These are phyloP conservation scores for Diadophis punctatus DNA, from an alignment of 2,113 vertebrate species.

Conservation along the genomic window DNA sequence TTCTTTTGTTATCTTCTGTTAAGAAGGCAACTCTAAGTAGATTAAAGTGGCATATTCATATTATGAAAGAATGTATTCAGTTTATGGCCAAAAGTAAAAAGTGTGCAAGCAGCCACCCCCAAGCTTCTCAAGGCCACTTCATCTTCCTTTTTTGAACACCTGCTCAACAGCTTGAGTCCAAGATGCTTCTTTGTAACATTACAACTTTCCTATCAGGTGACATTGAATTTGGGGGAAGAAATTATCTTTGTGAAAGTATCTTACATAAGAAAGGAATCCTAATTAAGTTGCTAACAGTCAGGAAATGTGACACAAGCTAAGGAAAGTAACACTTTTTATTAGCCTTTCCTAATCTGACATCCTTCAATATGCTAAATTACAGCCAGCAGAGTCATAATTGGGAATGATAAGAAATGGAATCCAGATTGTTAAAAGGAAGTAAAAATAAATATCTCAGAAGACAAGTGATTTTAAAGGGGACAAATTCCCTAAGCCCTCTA, in stretches of 20 bases:
- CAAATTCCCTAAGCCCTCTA: not conserved
- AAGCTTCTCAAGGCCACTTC: not conserved
- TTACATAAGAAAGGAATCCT: not conserved
- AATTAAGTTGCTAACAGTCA: not conserved
- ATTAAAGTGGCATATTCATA: not conserved
- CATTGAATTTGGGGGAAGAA: not conserved
- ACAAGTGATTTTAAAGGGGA: not conserved
- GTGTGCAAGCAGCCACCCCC: not conserved
- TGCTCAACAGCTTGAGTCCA: constrained; percentile 8
- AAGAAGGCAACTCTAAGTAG: not conserved
- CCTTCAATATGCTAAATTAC: not conserved
- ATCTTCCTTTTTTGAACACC: constrained; percentile 10
- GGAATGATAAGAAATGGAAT: not conserved
- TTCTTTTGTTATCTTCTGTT: constrained; percentile 4
- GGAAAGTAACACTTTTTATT: not conserved
- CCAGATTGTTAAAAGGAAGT: not conserved
- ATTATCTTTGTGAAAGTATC: not conserved
- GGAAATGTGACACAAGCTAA: not conserved
- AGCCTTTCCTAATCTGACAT: not conserved
- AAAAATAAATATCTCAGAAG: not conserved
- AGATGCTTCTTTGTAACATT: not conserved
- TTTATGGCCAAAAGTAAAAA: not conserved
- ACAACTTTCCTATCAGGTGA: not conserved
- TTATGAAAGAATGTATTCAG: constrained; percentile 21
- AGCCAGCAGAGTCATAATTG: not conserved